Base-by-base conservation (phyloP, 2,797 vertebrate species). In the Protonibea diacanthus region DNA sequence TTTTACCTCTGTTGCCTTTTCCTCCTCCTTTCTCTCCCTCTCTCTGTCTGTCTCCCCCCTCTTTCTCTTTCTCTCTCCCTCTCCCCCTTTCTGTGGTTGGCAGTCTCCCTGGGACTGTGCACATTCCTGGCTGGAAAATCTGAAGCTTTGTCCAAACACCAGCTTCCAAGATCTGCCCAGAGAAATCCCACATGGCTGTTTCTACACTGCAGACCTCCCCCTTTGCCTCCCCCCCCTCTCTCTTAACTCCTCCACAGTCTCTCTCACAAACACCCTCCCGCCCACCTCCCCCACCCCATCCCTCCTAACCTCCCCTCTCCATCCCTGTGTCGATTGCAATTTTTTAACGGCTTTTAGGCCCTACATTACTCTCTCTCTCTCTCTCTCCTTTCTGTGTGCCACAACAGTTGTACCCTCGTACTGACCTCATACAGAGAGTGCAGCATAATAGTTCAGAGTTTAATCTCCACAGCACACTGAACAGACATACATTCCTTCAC, bases 71-170 rank as follows among this genome's bases (percentile, higher is more conserved):
- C 65, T 60, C 45, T 68, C 70, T 71, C 45, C 23, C 23, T 52
- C 84, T 66, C 80, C 55, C 74, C 76, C 86, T 90, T 76, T 91
- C 83, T 95, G 92, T 86, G 93, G 94, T 93, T 95, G 94, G 92
- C 92, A 95, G 93, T 95, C 95, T 96, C 93, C 73, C 85, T 95
- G 94, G 94, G 95, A 95, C 92, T 91, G 85, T 94, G 91, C 92
- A 93, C 95, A 95, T 96, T 96, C 95, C 94, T 95, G 91, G 93
- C 94, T 95, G 93, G 94, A 96, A 95, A 95, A 94, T 95, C 89
- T 94, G 92, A 95, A 94, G 90, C 93, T 95, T 95, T 95, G 93
- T 95, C 94, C 94, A 96, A 96, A 96, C 94, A 95, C 92, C 93
- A 95, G 92, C 90, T 92, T 95, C 93, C 94, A 95, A 94, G 94